Conservation (phyloP, 2,888 invertebrate genomes). For the Hydraecia micacea region DNA sequence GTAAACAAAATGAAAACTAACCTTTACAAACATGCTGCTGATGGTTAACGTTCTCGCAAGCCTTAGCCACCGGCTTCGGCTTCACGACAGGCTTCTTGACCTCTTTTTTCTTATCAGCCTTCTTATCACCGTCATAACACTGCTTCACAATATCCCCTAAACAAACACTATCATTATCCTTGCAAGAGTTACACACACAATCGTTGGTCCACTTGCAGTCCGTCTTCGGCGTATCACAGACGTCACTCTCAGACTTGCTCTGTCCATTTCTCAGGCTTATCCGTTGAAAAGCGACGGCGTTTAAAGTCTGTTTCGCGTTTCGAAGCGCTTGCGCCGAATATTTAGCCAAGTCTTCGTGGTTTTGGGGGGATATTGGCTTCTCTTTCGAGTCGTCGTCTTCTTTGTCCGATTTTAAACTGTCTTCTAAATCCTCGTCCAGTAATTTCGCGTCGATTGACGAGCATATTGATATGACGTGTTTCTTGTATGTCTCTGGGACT, state of each 20-base stretch:
- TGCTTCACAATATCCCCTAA: slow-evolving; percentile 79
- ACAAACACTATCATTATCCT: slow-evolving; percentile 75
- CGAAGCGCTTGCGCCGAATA: slow-evolving; percentile 84
- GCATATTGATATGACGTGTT: slow-evolving; percentile 85
- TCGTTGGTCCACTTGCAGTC: slow-evolving; percentile 87
- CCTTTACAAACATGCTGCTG: slow-evolving; percentile 88
- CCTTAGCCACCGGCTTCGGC: slow-evolving; percentile 77
- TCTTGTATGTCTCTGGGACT: slow-evolving; percentile 84
- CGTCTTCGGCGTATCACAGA: slow-evolving; percentile 82
- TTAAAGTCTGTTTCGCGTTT: slow-evolving; percentile 84
- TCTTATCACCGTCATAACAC: slow-evolving; percentile 75
- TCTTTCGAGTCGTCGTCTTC: slow-evolving; percentile 65
- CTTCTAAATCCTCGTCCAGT: slow-evolving; percentile 81
- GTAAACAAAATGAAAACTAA: slow-evolving; percentile 62
- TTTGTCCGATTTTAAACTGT: slow-evolving; percentile 70
- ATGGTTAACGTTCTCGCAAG: slow-evolving; percentile 83
- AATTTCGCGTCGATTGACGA: slow-evolving; percentile 83
- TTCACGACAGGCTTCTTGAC: slow-evolving; percentile 72
- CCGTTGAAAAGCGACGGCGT: slow-evolving; percentile 83
- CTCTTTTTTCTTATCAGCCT: slow-evolving; percentile 72
- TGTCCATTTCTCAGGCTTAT: slow-evolving; percentile 79
- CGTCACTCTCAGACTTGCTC: slow-evolving; percentile 83
- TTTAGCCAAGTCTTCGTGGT: slow-evolving; percentile 82
- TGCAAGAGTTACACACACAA: slow-evolving; percentile 81
- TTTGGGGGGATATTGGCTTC: slow-evolving; percentile 71